Evolutionary conservation across 2,888 invertebrate genomes (phyloP).

Genomic region (Serripes groenlandicus): DNA sequence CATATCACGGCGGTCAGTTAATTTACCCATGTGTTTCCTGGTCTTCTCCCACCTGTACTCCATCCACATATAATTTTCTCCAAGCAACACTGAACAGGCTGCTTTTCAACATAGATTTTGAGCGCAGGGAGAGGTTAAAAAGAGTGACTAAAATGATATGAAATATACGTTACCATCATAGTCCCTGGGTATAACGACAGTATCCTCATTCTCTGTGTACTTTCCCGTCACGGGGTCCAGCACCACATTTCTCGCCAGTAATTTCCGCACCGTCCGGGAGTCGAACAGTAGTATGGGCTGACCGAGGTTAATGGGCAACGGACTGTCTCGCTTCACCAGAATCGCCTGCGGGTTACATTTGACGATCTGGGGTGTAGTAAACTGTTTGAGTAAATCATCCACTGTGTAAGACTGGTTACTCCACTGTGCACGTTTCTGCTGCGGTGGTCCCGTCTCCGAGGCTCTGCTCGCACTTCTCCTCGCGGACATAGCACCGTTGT

Average conservation of each 20-base stretch:
- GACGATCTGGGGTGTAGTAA: conserved; percentile 74
- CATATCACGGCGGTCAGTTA: no score
- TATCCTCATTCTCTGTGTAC: conserved; percentile 76
- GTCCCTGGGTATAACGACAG: conserved; percentile 79
- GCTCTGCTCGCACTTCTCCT: conserved; percentile 58
- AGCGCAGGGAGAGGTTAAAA: no score
- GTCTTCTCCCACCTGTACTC: no score
- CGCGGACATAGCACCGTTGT: conserved; percentile 51
- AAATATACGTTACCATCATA: conserved; percentile 81
- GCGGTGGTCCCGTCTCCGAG: conserved; percentile 41
- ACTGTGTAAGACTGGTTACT: conserved; percentile 75
- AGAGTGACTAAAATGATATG: no score
- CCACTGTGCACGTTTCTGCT: conserved; percentile 74
- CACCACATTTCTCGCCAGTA: conserved; percentile 76
- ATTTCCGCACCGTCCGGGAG: conserved; percentile 72
- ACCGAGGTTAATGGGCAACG: conserved; percentile 73
- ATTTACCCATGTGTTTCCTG: no score
- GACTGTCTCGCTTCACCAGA: conserved; percentile 62
- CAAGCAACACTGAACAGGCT: no score
- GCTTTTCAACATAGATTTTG: no score
- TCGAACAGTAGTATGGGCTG: conserved; percentile 76
- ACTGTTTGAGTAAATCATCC: conserved; percentile 73
- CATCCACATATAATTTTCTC: no score
- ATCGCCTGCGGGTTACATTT: conserved; percentile 74
- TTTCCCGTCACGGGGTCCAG: conserved; percentile 61